phyloP scores from a whole-genome alignment of 1,140 invertebrate genomes.

The Drosophila littoralis region DNA sequence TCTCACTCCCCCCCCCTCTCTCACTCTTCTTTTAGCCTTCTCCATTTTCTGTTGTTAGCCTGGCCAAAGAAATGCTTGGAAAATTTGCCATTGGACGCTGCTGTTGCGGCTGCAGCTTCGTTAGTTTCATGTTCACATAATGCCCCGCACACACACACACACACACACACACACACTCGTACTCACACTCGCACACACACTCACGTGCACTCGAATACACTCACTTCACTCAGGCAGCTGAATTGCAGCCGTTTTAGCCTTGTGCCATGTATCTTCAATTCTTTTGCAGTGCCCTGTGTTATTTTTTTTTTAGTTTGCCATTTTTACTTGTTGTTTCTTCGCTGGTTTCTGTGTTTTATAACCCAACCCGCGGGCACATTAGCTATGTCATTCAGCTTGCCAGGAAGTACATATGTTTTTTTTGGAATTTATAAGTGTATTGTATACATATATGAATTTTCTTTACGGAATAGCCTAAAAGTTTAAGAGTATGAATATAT shows the following conservation, averaged over 20 bases:
- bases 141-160: constrained; percentile 17
- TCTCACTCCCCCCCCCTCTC: constrained; percentile 10
- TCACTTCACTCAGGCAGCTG: constrained; percentile 41
- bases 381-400: neutral
- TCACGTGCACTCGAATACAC: constrained; percentile 22
- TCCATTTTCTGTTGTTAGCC: constrained; percentile 30
- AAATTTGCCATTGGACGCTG: constrained; percentile 18
- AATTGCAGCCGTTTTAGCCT: constrained; percentile 68
- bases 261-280: constrained; percentile 69
- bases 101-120: constrained; percentile 56
- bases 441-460: no score
- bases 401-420: no score
- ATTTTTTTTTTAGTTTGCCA: constrained; percentile 38
- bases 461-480: no score
- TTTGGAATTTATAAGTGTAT: no score
- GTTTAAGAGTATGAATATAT: no score
- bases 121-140: constrained; percentile 55
- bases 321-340: constrained; percentile 62
- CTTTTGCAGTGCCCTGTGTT: constrained; percentile 40
- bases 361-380: neutral
- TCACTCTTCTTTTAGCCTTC: constrained; percentile 15
- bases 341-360: constrained; percentile 42
- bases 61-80: constrained; percentile 2
- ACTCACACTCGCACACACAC: neutral
- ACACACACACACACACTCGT: constrained; percentile 3